Conservation (phyloP, 2,113 vertebrate species). For the Percina caprodes region DNA sequence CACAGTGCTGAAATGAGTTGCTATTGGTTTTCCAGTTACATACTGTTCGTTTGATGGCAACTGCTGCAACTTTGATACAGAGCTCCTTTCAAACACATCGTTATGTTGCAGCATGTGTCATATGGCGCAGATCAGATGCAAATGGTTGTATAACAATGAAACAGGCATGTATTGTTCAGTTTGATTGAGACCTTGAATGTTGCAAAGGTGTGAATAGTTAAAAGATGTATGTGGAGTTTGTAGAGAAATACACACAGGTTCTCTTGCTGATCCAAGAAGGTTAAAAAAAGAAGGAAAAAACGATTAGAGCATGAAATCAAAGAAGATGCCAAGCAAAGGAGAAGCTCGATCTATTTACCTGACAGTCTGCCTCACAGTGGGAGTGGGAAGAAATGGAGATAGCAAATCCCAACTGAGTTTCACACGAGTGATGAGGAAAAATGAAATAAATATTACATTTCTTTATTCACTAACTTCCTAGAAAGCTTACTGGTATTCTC, state of each 20-base stretch:
- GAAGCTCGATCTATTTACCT: conserved; percentile 40
- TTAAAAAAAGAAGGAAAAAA: not conserved
- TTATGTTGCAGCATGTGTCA: conserved; percentile 17
- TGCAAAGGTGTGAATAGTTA: conserved; percentile 19
- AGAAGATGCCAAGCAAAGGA: not conserved
- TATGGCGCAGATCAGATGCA: not conserved
- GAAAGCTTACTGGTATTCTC: not conserved
- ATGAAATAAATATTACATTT: conserved; percentile 1
- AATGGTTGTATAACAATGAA: conserved; percentile 7
- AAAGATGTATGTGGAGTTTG: conserved; percentile 23
- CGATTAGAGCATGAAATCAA: conserved; percentile 25
- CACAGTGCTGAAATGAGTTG: conserved; percentile 14
- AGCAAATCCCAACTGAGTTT: conserved; percentile 32
- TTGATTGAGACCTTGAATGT: conserved; percentile 20
- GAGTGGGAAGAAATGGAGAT: not conserved
- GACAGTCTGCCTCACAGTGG: conserved; percentile 9
- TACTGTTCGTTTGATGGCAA: conserved; percentile 18
- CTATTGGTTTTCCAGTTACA: conserved; percentile 22
- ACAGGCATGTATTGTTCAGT: not conserved
- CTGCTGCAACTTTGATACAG: conserved; percentile 17
- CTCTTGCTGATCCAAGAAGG: conserved; percentile 3
- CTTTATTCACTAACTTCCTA: not conserved
- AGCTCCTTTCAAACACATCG: conserved; percentile 41
- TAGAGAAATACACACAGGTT: conserved; percentile 5
- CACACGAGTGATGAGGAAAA: conserved; percentile 17